phyloP scores from a whole-genome alignment of 2,113 vertebrate species.

The Stictonetta naevosa region DNA sequence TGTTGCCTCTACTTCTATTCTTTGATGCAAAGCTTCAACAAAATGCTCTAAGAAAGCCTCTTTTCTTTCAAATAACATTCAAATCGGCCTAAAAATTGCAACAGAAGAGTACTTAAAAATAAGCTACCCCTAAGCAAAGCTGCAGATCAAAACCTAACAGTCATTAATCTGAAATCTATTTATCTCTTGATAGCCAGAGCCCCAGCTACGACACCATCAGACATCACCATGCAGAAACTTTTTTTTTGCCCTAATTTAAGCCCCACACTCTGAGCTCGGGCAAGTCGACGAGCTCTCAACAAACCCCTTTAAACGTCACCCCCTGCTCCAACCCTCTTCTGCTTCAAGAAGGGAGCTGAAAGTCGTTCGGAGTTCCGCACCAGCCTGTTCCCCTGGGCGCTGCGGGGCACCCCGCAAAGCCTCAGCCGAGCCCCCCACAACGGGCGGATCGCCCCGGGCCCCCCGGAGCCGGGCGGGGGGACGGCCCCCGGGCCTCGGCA shows the following conservation, averaged over 20 bases:
- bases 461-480: too few relatives aligned
- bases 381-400: too few relatives aligned
- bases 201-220: neutral
- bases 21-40: conserved; percentile 59
- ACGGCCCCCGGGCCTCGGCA: neutral
- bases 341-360: neutral
- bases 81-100: conserved; percentile 14
- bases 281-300: neutral
- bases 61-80: conserved; percentile 32
- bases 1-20: conserved; percentile 21
- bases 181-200: neutral
- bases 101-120: conserved; percentile 29
- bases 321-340: neutral
- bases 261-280: neutral
- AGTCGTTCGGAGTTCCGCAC: neutral
- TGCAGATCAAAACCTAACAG: neutral
- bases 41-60: neutral
- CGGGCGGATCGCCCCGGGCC: too few relatives aligned
- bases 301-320: neutral
- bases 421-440: too few relatives aligned
- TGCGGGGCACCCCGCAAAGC: too few relatives aligned
- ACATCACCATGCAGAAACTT: neutral
- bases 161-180: neutral
- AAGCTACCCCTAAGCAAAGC: conserved; percentile 11
- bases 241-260: neutral